Evolutionary conservation across 2,888 invertebrate genomes (phyloP), one percentile per base, ranked within the genome.

Genomic region (Xanthia icteritia): DNA sequence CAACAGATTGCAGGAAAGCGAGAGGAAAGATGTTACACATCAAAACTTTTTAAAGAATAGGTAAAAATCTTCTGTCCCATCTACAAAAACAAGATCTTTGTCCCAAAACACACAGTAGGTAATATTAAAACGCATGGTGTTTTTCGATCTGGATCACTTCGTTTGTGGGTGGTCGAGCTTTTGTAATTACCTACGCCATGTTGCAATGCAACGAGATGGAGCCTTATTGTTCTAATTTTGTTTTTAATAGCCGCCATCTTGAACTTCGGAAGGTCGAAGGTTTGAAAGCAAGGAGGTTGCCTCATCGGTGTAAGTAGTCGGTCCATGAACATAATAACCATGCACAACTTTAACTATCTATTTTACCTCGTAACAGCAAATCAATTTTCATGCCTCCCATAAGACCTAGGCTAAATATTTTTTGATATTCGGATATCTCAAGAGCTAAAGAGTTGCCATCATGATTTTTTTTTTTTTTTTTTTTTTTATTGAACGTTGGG

Each of bases 121-220:
- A 76, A 82, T 81, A 85, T 75, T 66, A 82, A 66, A 84, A 70
- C 80, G 54, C 69, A 88, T 78, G 75, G 77, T 81, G 77, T 79
- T 81, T 86, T 79, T 77, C 74, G 72, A 88, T 85, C 74, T 81
- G 83, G 85, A 81, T 88, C 81, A 81, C 68, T 85, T 67, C 64
- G 75, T 64, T 77, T 74, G 87, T 87, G 85, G 85, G 87, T 83
- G 83, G 85, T 60, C 81, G 67, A 83, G 79, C 77, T 85, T 88
- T 84, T 70, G 84, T 84, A 80, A 85, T 88, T 87, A n/a, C n/a
- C n/a, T n/a, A 82, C 76, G 68, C 71, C 74, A 63, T 79, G 74
- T 79, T 85, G 80, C 82, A 81, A 87, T 85, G 80, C 82, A 81
- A 87, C 56, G 27, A 63, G 45, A 77, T 42, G 67, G 60, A 65